These are phyloP conservation scores for Agrochola macilenta DNA, from an alignment of 2,888 invertebrate genomes.

Conservation along the genomic window DNA sequence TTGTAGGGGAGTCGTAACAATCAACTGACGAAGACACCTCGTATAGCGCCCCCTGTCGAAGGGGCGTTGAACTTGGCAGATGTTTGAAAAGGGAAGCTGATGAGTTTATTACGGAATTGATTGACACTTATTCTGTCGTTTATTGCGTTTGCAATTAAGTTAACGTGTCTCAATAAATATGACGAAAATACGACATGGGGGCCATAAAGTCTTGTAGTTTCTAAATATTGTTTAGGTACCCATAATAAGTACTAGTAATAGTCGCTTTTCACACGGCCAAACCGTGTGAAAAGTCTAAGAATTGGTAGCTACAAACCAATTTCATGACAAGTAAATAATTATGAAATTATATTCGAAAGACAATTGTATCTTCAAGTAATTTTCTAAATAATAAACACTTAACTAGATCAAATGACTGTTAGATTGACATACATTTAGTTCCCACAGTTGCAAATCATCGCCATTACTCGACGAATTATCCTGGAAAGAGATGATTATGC, in stretches of 20 bases:
- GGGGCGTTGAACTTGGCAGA: constrained; percentile 58
- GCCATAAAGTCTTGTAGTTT: too few relatives aligned
- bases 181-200: neutral
- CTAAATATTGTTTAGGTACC: too few relatives aligned
- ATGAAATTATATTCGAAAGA: neutral
- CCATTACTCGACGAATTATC: constrained; percentile 50
- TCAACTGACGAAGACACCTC: constrained; percentile 42
- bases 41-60: constrained; percentile 33
- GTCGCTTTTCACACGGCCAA: neutral
- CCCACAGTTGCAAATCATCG: constrained; percentile 28
- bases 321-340: neutral
- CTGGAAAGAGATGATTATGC: constrained; percentile 48
- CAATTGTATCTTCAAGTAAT: neutral
- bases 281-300: too few relatives aligned
- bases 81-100: constrained; percentile 46
- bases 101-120: constrained; percentile 49
- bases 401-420: constrained; percentile 17
- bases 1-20: constrained; percentile 41
- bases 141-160: constrained; percentile 37
- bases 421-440: constrained; percentile 30
- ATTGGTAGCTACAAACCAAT: too few relatives aligned
- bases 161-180: constrained; percentile 14
- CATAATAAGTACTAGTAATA: too few relatives aligned
- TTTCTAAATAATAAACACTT: constrained; percentile 3
- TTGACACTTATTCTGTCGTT: constrained; percentile 47